Conservation (phyloP, 2,113 vertebrate genomes). For the Apteryx mantelli region DNA sequence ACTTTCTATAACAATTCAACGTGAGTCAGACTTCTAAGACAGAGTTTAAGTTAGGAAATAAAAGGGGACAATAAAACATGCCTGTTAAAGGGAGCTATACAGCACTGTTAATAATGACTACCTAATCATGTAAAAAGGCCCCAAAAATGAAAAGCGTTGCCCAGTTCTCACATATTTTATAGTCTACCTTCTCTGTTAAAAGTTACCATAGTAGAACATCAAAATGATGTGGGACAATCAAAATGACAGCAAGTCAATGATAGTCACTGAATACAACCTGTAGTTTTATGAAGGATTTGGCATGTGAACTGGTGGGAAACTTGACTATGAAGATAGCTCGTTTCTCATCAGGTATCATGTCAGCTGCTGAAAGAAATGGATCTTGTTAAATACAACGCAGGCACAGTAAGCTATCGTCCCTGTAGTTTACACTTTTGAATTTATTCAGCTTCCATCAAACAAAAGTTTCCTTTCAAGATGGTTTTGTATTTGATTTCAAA, state of each 20-base stretch:
- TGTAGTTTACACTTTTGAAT: neutral
- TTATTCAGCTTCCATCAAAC: neutral
- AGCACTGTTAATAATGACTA: neutral
- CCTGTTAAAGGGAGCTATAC: neutral
- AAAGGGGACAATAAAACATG: neutral
- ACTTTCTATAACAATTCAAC: neutral
- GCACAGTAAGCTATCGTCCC: neutral
- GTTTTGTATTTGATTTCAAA: neutral
- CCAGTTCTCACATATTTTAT: neutral
- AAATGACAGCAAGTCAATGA: constrained; percentile 66
- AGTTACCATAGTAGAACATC: constrained; percentile 7
- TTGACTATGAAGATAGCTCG: constrained; percentile 35
- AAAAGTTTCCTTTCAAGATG: neutral
- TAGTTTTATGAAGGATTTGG: constrained; percentile 53
- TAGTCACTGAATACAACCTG: constrained; percentile 19
- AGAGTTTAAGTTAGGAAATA: neutral
- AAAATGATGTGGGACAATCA: constrained; percentile 22
- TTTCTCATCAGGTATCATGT: constrained; percentile 30
- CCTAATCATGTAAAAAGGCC: neutral
- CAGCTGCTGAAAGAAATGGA: constrained; percentile 32
- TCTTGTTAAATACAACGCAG: constrained; percentile 8
- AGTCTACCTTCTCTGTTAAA: neutral
- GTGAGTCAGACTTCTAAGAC: neutral
- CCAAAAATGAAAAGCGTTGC: constrained; percentile 19
- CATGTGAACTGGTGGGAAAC: constrained; percentile 53